A percentile compares a stretch with the other conserved stretches of the same genome.
phyloP scores from a whole-genome alignment of 2,888 invertebrate genomes.

The Pammene aurita region DNA sequence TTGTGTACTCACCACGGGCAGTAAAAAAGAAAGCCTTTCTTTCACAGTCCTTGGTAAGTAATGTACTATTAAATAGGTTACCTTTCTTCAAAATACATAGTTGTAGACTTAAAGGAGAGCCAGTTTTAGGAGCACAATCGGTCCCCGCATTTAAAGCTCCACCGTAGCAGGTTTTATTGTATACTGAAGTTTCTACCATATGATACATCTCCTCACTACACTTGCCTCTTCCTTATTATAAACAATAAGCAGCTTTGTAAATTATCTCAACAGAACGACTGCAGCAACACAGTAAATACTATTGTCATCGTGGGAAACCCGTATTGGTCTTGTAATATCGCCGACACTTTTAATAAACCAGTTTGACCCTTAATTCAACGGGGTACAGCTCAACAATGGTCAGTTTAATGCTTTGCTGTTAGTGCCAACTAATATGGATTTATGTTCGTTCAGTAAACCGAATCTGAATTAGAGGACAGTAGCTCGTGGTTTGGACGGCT shows the following conservation, averaged over 20 bases:
- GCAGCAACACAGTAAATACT: conserved; percentile 4
- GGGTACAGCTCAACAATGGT: not conserved
- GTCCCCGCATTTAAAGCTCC: too few species aligned
- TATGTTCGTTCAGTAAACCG: conserved; percentile 16
- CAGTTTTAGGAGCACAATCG: too few species aligned
- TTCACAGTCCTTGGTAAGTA: too few species aligned
- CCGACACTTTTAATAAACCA: not conserved
- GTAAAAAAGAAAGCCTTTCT: too few species aligned
- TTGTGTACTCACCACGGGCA: too few species aligned
- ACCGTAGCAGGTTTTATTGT: not conserved
- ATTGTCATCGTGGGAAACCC: conserved; percentile 21
- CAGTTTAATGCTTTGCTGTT: not conserved
- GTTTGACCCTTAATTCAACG: not conserved
- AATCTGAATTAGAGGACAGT: not conserved
- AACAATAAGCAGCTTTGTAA: conserved; percentile 2
- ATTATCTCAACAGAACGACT: not conserved
- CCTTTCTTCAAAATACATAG: too few species aligned
- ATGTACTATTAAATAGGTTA: too few species aligned
- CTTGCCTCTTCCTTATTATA: not conserved
- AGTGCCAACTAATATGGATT: conserved; percentile 16
- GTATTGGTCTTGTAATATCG: conserved; percentile 13
- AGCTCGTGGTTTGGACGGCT: not conserved
- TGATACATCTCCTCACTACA: not conserved
- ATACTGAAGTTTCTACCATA: not conserved
- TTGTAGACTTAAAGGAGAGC: too few species aligned